Conservation (phyloP, 2,888 invertebrate genomes). For the Dynastes grantii region DNA sequence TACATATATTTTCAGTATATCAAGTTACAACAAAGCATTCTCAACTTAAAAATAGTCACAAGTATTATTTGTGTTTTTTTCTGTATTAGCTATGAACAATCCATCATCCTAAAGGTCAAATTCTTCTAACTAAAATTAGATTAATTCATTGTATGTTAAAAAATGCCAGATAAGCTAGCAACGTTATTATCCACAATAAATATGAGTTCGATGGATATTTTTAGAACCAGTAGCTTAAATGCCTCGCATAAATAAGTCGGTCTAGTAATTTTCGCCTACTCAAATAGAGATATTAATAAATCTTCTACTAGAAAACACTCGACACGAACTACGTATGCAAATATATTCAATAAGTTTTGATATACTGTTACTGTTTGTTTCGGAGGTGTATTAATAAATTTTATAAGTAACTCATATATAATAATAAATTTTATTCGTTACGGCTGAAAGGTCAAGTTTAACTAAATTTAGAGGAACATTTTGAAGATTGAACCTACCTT, state of each 20-base stretch:
- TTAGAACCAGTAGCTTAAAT: constrained; percentile 9
- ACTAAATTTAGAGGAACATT: background rate
- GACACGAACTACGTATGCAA: constrained; percentile 1
- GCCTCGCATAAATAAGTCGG: background rate
- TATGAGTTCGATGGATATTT: background rate
- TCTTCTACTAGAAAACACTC: background rate
- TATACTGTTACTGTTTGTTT: background rate
- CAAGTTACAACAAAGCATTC: too few species aligned
- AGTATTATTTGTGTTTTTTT: too few species aligned
- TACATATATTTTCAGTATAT: too few species aligned
- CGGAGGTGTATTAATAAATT: background rate
- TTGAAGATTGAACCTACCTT: background rate
- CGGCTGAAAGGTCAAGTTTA: too few species aligned
- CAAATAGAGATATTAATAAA: constrained; percentile 21
- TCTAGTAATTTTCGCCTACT: constrained; percentile 5
- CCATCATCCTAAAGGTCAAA: too few species aligned
- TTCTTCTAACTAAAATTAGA: background rate
- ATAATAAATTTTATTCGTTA: too few species aligned
- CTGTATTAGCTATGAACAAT: too few species aligned
- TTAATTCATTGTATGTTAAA: constrained; percentile 1
- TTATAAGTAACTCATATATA: background rate
- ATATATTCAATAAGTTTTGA: background rate
- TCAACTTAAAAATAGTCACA: too few species aligned
- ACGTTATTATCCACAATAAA: background rate
- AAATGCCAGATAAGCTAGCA: background rate